These are phyloP conservation scores for Heliconius ethilla DNA, from an alignment of 2,888 invertebrate species.

Conservation along the genomic window DNA sequence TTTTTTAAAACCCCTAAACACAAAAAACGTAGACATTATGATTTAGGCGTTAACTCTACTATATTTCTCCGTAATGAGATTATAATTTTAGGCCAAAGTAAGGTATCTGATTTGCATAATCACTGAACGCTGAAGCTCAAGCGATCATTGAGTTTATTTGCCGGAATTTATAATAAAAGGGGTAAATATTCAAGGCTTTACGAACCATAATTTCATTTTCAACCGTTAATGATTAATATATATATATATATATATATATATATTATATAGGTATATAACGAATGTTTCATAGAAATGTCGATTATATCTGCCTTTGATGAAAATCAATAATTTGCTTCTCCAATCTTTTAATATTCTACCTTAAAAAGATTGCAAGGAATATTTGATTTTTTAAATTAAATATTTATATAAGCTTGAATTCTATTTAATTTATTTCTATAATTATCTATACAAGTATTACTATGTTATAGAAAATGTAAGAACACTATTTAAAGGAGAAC, in stretches of 20 bases:
- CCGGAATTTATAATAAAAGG: constrained; percentile 38
- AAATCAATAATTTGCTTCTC: not conserved
- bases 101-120: constrained; percentile 44
- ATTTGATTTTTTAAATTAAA: too few relatives aligned
- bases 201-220: constrained; percentile 31
- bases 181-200: constrained; percentile 32
- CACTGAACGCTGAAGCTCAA: constrained; percentile 38
- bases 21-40: constrained; percentile 23
- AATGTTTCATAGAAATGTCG: not conserved
- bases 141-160: constrained; percentile 39
- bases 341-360: not conserved
- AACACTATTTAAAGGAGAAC: too few relatives aligned
- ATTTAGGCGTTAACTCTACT: constrained; percentile 34
- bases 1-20: not conserved
- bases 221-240: constrained; percentile 13
- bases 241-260: not conserved
- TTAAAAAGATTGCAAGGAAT: too few relatives aligned
- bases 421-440: too few relatives aligned
- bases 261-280: not conserved
- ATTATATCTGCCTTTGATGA: not conserved
- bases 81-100: constrained; percentile 42
- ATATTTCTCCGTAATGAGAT: constrained; percentile 51
- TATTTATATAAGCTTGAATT: too few relatives aligned
- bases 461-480: too few relatives aligned
- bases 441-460: too few relatives aligned